Evolutionary conservation across 1,140 invertebrate genomes (phyloP).

Genomic region (Drosophila jambulina): DNA sequence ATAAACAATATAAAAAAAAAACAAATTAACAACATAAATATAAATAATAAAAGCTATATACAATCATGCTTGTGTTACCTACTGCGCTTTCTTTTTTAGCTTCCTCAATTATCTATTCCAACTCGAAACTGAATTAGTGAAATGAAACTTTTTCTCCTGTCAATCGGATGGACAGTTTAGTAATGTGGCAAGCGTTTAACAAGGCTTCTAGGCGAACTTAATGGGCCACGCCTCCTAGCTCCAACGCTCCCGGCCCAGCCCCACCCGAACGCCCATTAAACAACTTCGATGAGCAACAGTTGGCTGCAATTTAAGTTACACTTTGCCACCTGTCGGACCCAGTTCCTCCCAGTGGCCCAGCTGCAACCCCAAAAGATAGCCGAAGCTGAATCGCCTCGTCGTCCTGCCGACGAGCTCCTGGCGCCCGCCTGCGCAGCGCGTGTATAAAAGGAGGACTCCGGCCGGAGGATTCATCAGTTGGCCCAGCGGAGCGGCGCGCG

Average conservation of each 20-base stretch:
- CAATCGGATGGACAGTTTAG: slow-evolving; percentile 25
- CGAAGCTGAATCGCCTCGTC: slow-evolving; percentile 35
- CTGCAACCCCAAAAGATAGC: slow-evolving; percentile 10
- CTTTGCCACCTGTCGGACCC: slow-evolving; percentile 62
- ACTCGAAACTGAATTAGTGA: slow-evolving; percentile 40
- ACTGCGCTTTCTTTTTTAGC: no score
- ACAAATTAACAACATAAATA: background rate
- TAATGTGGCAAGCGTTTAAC: slow-evolving; percentile 42
- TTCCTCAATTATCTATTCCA: slow-evolving; percentile 24
- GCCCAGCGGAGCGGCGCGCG: slow-evolving; percentile 71
- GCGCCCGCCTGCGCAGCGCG: slow-evolving; percentile 37
- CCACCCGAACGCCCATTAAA: slow-evolving; percentile 29
- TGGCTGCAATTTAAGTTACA: slow-evolving; percentile 80
- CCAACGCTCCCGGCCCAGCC: background rate
- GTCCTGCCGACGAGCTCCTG: slow-evolving; percentile 30
- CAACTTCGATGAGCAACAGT: slow-evolving; percentile 74
- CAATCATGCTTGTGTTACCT: background rate
- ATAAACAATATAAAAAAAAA: no score
- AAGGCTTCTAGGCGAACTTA: slow-evolving; percentile 30
- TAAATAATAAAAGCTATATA: background rate
- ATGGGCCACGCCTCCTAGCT: slow-evolving; percentile 27
- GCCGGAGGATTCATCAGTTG: slow-evolving; percentile 61
- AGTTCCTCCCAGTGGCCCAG: slow-evolving; percentile 5
- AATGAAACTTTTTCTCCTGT: slow-evolving; percentile 32
- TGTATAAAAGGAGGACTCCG: slow-evolving; percentile 67